phyloP scores from a whole-genome alignment of 2,113 vertebrate genomes.

The Proteles cristata region DNA sequence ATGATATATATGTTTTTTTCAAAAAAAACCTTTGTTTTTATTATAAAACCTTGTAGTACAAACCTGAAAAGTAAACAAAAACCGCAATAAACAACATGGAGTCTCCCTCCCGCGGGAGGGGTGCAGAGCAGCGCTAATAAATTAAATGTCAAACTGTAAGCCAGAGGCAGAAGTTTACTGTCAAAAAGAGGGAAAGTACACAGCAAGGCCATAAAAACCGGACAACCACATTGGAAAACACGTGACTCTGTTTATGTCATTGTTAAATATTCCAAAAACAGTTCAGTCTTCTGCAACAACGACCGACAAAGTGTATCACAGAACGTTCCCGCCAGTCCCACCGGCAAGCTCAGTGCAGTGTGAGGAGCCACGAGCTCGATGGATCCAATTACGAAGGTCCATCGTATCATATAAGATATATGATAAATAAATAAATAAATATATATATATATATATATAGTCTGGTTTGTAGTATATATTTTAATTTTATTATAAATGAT shows the following conservation, averaged over 20 bases:
- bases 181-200: conserved; percentile 92
- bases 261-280: conserved; percentile 99
- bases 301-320: conserved; percentile 96
- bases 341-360: conserved; percentile 99
- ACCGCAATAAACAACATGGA: conserved; percentile 98
- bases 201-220: conserved; percentile 96
- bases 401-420: too few species aligned
- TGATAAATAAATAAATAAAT: too few species aligned
- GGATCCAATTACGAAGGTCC: conserved; percentile 98
- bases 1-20: conserved; percentile 78
- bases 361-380: conserved; percentile 95
- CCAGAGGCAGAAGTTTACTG: conserved; percentile 94
- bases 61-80: conserved; percentile 99
- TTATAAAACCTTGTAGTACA: conserved; percentile 99
- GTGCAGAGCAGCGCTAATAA: conserved; percentile 98
- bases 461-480: not conserved
- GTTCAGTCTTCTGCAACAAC: conserved; percentile 97
- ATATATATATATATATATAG: too few species aligned
- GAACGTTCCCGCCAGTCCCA: conserved; percentile 96
- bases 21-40: conserved; percentile 93
- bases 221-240: conserved; percentile 98
- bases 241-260: conserved; percentile 93
- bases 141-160: conserved; percentile 99
- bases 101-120: conserved; percentile 93
- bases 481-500: not conserved